These are phyloP conservation scores for Patella caerulea DNA, from an alignment of 2,888 invertebrate species.

Conservation along the genomic window DNA sequence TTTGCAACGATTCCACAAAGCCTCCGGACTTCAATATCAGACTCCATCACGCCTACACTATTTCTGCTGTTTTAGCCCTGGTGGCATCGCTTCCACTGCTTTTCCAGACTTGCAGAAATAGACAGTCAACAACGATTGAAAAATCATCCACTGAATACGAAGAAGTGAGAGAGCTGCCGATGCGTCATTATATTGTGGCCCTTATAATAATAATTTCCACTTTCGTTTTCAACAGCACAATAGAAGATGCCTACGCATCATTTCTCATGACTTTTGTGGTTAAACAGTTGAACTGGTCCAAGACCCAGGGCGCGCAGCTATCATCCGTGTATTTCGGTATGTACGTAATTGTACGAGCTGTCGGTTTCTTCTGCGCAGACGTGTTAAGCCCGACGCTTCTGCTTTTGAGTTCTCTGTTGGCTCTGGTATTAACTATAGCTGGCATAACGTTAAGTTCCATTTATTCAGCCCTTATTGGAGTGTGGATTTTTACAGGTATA, in stretches of 20 bases:
- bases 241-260: background rate
- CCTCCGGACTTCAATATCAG: background rate
- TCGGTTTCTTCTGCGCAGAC: background rate
- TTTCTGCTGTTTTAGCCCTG: background rate
- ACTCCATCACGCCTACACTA: background rate
- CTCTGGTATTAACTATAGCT: background rate
- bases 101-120: background rate
- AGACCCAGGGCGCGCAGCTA: background rate
- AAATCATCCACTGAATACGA: background rate
- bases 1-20: background rate
- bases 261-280: background rate
- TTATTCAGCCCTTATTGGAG: background rate
- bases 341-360: background rate
- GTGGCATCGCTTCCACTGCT: background rate
- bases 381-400: background rate
- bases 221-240: background rate
- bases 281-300: conserved; percentile 3
- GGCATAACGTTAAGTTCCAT: background rate
- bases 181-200: background rate
- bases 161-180: background rate
- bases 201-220: background rate
- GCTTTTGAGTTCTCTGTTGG: background rate
- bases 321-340: background rate
- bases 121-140: background rate
- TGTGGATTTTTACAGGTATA: background rate